Base-by-base conservation (phyloP, 2,113 vertebrate genomes). In the Antigone vipio region DNA sequence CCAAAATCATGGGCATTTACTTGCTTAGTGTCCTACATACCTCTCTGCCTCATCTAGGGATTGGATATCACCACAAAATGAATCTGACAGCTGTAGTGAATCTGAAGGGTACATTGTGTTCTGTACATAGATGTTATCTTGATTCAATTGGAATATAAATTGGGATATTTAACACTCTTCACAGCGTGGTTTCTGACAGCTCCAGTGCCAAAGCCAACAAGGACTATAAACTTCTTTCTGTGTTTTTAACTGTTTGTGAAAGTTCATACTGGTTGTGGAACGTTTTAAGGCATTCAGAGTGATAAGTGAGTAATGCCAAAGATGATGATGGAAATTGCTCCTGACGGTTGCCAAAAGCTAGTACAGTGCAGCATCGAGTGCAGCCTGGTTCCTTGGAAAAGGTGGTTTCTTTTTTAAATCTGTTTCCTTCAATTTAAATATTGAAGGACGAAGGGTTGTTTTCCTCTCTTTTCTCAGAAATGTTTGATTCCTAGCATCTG, bases 101-200 rank as follows among this genome's bases (percentile, higher is more conserved):
- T 95, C 62, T 67, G 88, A 73, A 92, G 68, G 75, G 88, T 72
- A 95, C 92, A 93, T 82, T 92, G 89, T 77, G 83, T 93, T 93
- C 89, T 76, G 85, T 79, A 76, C 62, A n/a, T 90, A 72, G 62
- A 92, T 90, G 62, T 89, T 88, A 80, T 85, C 82, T 93, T 72
- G 71, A 66, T 92, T 90, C 91, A 88, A 24, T 38, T 83, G 93
- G 89, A 83, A 83, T 82, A 93, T 76, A 88, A 93, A 95, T 95
- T 71, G 85, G 77, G 91, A 79, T 71, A 80, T 79, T 93, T 92
- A 96, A 90, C 83, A 76, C 78, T 58, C 91, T 71, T 62, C 68
- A 47, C 69, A 78, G 93, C 50, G 53, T 75, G 69, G 38, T 85
- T 89, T 85, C 88, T 93, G 59, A 67, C 66, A 74, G 74, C 44